Base-by-base conservation (phyloP, 37 sponge, comb jelly and placozoan genomes). In the Eunapius fragilis region DNA sequence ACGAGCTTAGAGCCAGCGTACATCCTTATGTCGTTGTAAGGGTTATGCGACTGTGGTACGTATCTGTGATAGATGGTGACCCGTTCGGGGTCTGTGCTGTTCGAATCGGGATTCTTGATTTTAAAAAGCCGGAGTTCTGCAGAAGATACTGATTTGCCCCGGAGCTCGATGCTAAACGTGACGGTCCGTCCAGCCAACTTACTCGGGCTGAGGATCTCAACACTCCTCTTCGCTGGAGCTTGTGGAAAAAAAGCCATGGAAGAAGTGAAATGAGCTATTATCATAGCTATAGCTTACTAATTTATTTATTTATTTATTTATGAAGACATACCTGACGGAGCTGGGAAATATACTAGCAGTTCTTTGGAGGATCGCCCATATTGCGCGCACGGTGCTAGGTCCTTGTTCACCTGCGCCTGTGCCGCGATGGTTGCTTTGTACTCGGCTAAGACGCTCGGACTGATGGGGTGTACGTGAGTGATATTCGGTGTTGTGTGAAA, bases 91-190 rank as follows among this genome's bases (percentile, higher is more conserved):
- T 33, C 0, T 35, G 33, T 35, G 31, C 36, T 37, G 33, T 25
- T 17, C 7, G 36, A 36, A 11, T 35, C 17, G 47, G 31, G 25
- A 32, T 27, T 14, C 34, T 72, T 37, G 50, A n/a, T 48, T 2
- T 86, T 78, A 24, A n/a, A 79, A 10, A 86, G 67, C 25, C 73
- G 68, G 31, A 86, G 80, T 12, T 86, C 80, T 11, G 80, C 73
- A 37, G 33, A 41, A 6, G 80, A 50, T 23, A 86, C 73, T 45
- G 30, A 10, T 14, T 67, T 72, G 80, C 37, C 36, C 47, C 23
- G 72, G 35, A 86, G 48, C 22, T 86, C 74, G 0, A 87, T 23
- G 22, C 68, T 30, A 67, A 87, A 87, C 22, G 49, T 87, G 36
- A 87, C n/a, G 24, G 35, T 25, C n/a, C 37, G 76, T 25, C n/a